Evolutionary conservation across 2,888 invertebrate genomes (phyloP), one percentile per base, ranked within the genome.

Genomic region (Yponomeuta sedellus): DNA sequence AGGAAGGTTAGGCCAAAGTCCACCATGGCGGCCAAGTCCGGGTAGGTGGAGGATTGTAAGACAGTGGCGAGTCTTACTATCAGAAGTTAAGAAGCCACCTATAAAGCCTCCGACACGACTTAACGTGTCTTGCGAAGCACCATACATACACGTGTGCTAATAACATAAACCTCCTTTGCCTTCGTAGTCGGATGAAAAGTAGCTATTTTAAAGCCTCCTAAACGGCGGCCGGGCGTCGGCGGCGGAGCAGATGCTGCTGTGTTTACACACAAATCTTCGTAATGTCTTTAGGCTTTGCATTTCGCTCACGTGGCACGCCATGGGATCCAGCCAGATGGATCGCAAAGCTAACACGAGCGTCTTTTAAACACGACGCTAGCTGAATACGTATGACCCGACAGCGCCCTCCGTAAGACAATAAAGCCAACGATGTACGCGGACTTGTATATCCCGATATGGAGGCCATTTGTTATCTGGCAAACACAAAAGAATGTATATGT

Each of bases 271-370:
- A 59, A 59, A 59, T 59, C 59, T 59, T 59, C 20, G 20, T 59
- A 22, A 59, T 59, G 59, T 22, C 25, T 25, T 25, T 59, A 59
- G 59, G 59, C 20, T 59, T 59, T 59, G 59, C 73, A 73, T 73
- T 73, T 73, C 71, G 68, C 34, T 62, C 61, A 62, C 61, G 61
- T 39, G 61, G 39, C 61, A 6, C 61, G 28, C 39, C 34, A 39
- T 28, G 61, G 61, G 61, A 62, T 62, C 61, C 44, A 69, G 71
- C 64, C 68, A 69, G 67, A 67, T 67, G 68, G 69, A 71, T 73
- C 71, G 70, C 71, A 70, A 72, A 71, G 71, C 73, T 70, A 67
- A 71, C 71, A 71, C 72, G 71, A 72, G 70, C 74, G 70, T 67
- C 71, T 67, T 70, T 71, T 72, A 70, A 73, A 73, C 69, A 44